Conservation (phyloP, 2,113 vertebrate species). For the Paradisaea rubra region DNA sequence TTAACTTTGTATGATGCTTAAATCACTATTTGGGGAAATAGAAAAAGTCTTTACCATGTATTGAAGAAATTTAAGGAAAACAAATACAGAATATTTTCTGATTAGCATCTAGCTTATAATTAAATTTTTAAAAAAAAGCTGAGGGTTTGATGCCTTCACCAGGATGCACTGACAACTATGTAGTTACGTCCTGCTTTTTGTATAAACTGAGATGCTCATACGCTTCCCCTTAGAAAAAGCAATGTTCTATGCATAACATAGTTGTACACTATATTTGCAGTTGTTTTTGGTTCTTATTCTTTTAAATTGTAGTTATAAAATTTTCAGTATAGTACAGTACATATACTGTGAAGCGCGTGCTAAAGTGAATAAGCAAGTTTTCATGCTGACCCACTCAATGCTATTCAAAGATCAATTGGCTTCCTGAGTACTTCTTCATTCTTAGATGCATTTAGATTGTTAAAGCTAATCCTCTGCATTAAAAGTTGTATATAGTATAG, state of each 20-base stretch:
- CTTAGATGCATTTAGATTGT: constrained; percentile 72
- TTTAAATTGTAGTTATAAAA: constrained; percentile 74
- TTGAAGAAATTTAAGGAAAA: constrained; percentile 77
- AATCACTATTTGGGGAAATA: constrained; percentile 86
- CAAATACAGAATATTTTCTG: constrained; percentile 77
- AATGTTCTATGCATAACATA: constrained; percentile 93
- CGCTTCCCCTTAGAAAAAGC: constrained; percentile 90
- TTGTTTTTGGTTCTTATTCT: constrained; percentile 78
- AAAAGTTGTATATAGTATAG: constrained; percentile 70
- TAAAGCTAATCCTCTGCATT: constrained; percentile 73
- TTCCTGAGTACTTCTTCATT: constrained; percentile 68
- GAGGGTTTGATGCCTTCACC: constrained; percentile 74
- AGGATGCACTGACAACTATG: constrained; percentile 86
- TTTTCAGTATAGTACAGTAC: constrained; percentile 85
- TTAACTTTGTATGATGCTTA: constrained; percentile 94
- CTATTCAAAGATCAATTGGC: constrained; percentile 74
- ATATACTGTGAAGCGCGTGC: constrained; percentile 87
- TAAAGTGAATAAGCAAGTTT: constrained; percentile 83
- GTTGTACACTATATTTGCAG: constrained; percentile 87
- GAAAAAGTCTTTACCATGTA: constrained; percentile 81
- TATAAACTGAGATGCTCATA: constrained; percentile 86
- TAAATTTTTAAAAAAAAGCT: constrained; percentile 70
- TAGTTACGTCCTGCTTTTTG: constrained; percentile 87
- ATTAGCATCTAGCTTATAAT: constrained; percentile 80
- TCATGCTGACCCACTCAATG: constrained; percentile 82